Percentiles rank a stretch among this genome's conserved stretches.
Conservation (phyloP, 2,797 vertebrate genomes). For the Microtus obscurus region DNA sequence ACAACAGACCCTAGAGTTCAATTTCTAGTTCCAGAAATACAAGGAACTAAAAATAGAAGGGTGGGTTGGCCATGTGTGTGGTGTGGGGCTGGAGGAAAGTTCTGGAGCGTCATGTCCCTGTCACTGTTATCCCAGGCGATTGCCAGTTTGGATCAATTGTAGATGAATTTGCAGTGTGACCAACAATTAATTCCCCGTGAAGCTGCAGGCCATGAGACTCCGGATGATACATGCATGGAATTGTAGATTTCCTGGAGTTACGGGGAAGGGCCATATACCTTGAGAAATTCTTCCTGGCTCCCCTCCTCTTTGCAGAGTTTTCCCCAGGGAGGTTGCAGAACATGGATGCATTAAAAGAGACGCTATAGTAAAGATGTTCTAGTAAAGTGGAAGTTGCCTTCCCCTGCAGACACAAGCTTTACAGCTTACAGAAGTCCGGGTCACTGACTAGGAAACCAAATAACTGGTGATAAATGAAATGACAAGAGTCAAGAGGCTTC, state of each 20-base stretch:
- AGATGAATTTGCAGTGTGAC: constrained; percentile 12
- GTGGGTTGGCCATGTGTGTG: neutral
- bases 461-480: constrained; percentile 39
- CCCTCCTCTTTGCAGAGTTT: neutral
- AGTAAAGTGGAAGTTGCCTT: constrained; percentile 16
- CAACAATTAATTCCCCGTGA: neutral
- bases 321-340: constrained; percentile 2
- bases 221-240: neutral
- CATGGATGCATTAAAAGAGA: constrained; percentile 36
- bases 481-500: neutral
- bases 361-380: neutral
- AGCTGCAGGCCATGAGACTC: neutral
- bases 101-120: neutral
- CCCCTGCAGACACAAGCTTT: neutral
- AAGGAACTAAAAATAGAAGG: neutral
- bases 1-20: neutral
- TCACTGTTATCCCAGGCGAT: neutral
- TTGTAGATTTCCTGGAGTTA: neutral
- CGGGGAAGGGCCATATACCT: neutral
- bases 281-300: too few species aligned
- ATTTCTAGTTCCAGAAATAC: constrained; percentile 6
- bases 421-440: neutral
- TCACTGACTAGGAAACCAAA: constrained; percentile 46
- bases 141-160: neutral
- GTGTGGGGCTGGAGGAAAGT: neutral